phyloP scores from a whole-genome alignment of 2,113 vertebrate genomes.

The Aix galericulata region DNA sequence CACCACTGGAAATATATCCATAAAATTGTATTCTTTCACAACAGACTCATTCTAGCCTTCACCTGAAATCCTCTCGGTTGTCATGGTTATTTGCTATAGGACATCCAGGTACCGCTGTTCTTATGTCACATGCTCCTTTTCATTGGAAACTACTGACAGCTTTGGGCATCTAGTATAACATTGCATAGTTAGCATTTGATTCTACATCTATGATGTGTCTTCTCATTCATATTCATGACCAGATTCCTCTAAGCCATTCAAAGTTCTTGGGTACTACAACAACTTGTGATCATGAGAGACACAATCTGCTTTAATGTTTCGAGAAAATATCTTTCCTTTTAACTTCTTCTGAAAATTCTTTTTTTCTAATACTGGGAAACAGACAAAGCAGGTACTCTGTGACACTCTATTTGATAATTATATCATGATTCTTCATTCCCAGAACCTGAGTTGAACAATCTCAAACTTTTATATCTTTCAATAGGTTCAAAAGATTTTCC shows the following conservation, averaged over 20 bases:
- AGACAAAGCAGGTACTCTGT: neutral
- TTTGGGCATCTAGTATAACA: neutral
- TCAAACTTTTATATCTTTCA: neutral
- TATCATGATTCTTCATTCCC: neutral
- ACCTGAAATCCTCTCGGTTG: neutral
- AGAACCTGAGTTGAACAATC: neutral
- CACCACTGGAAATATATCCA: neutral
- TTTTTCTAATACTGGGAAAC: neutral
- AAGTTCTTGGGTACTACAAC: neutral
- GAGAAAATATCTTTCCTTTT: neutral
- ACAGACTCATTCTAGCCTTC: neutral
- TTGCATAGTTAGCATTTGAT: neutral
- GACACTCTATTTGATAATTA: neutral
- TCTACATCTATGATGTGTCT: neutral
- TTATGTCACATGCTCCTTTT: neutral
- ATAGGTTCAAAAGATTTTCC: neutral
- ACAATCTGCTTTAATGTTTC: neutral
- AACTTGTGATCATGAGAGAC: neutral
- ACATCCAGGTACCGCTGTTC: neutral
- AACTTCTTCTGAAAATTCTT: neutral
- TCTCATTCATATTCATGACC: neutral
- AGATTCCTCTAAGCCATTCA: neutral
- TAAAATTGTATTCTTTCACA: neutral
- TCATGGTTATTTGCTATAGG: neutral
- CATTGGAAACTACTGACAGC: neutral